Evolutionary conservation across 2,888 invertebrate species (phyloP).

Genomic region (Brachycybe producta): DNA sequence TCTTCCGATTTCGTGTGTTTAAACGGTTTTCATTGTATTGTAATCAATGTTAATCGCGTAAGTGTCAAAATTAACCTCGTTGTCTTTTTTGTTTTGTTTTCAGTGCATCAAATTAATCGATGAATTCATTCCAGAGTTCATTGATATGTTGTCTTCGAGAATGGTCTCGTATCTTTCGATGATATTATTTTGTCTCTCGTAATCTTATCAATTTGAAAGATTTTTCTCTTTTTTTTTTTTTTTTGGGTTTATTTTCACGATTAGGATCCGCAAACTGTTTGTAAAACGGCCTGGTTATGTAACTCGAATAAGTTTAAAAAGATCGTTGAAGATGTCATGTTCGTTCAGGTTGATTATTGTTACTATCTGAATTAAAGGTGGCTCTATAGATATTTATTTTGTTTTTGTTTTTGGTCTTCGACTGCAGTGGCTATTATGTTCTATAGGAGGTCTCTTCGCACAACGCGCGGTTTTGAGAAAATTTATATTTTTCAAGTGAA

Average conservation of each 20-base stretch:
- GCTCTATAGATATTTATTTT: too few relatives aligned
- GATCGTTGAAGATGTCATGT: slow-evolving; percentile 9
- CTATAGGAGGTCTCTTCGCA: too few relatives aligned
- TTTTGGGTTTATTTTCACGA: neutral
- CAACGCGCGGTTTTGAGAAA: too few relatives aligned
- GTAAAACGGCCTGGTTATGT: slow-evolving; percentile 18
- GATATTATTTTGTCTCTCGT: neutral
- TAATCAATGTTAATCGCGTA: neutral
- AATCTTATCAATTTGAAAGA: neutral
- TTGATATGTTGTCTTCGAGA: slow-evolving; percentile 73
- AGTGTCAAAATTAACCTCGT: neutral
- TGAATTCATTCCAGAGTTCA: slow-evolving; percentile 70
- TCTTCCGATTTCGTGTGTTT: too few relatives aligned
- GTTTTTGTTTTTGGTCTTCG: neutral
- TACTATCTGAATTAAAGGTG: too few relatives aligned
- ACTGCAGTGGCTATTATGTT: neutral
- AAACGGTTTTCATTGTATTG: too few relatives aligned
- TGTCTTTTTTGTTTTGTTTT: slow-evolving; percentile 22
- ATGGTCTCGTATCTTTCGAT: slow-evolving; percentile 41
- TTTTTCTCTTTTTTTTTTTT: neutral
- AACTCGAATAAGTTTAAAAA: slow-evolving; percentile 17
- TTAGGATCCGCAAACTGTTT: slow-evolving; percentile 20
- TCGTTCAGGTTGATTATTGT: slow-evolving; percentile 4
- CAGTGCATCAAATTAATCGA: slow-evolving; percentile 68
- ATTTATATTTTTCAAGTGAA: too few relatives aligned